These are phyloP conservation scores for Epinotia demarniana DNA, from an alignment of 2,888 invertebrate species.

Conservation along the genomic window DNA sequence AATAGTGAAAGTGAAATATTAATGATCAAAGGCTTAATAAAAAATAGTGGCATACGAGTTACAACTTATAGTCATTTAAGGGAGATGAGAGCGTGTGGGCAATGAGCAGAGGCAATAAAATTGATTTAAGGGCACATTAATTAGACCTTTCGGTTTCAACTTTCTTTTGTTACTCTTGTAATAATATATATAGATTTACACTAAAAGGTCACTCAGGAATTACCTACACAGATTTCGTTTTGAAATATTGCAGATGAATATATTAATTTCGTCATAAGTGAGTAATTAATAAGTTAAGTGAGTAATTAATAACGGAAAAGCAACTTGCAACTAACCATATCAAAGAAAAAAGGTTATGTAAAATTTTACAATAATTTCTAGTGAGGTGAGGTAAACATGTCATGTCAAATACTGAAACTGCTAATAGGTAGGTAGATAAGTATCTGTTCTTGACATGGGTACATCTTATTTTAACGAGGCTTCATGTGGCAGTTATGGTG, in stretches of 20 bases:
- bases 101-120: slow-evolving; percentile 62
- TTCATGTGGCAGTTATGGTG: too few relatives aligned
- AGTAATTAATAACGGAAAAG: background rate
- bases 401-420: too few relatives aligned
- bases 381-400: background rate
- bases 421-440: too few relatives aligned
- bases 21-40: slow-evolving; percentile 59
- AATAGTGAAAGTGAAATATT: slow-evolving; percentile 68
- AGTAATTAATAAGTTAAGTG: too few relatives aligned
- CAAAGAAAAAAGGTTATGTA: background rate
- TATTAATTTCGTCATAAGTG: background rate
- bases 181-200: slow-evolving; percentile 27
- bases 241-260: background rate
- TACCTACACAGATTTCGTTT: background rate
- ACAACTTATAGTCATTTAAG: slow-evolving; percentile 59
- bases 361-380: background rate
- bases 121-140: slow-evolving; percentile 74
- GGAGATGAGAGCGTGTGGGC: slow-evolving; percentile 59
- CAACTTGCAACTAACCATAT: background rate
- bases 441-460: too few relatives aligned
- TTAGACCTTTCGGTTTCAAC: slow-evolving; percentile 67
- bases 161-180: slow-evolving; percentile 59
- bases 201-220: slow-evolving; percentile 8
- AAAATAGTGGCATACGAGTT: slow-evolving; percentile 53
- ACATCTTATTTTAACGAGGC: too few relatives aligned